Percentiles rank a stretch among this genome's conserved stretches.
Conservation (phyloP, 92 coral and sea anemone genomes). For the Actinostola sp. region DNA sequence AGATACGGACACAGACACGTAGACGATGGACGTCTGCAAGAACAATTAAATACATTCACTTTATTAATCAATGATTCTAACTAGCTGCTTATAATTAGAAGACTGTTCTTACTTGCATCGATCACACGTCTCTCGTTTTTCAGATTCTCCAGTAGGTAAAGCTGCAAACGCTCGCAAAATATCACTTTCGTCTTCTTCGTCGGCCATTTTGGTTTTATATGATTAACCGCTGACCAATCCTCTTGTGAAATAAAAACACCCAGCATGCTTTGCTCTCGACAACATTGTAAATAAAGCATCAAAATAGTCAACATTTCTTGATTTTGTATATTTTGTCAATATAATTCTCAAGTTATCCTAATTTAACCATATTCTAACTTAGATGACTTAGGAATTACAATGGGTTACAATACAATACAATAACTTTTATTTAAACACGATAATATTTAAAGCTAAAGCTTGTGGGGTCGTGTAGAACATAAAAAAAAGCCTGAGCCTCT, state of each 20-base stretch:
- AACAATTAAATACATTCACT: not conserved
- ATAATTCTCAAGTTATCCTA: too few species aligned
- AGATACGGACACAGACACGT: conserved; percentile 88
- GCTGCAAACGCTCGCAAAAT: conserved; percentile 58
- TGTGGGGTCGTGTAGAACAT: too few species aligned
- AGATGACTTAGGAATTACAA: too few species aligned
- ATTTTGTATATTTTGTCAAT: too few species aligned
- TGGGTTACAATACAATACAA: too few species aligned
- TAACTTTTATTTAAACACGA: too few species aligned
- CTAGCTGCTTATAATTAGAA: not conserved
- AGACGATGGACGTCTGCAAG: conserved; percentile 80
- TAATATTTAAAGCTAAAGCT: too few species aligned
- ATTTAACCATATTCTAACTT: too few species aligned
- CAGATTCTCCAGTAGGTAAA: conserved; percentile 62
- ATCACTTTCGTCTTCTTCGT: conserved; percentile 9
- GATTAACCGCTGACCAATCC: conserved; percentile 49
- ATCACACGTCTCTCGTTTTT: conserved; percentile 71
- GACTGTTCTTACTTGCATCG: conserved; percentile 79
- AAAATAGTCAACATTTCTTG: too few species aligned
- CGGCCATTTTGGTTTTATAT: conserved; percentile 70
- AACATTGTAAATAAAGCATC: too few species aligned
- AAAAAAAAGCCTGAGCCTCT: not conserved
- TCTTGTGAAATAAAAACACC: not conserved
- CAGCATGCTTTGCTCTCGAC: conserved; percentile 7
- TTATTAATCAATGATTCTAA: not conserved